Conservation (phyloP, 2,113 vertebrate species). For the Pteropus alecto region DNA sequence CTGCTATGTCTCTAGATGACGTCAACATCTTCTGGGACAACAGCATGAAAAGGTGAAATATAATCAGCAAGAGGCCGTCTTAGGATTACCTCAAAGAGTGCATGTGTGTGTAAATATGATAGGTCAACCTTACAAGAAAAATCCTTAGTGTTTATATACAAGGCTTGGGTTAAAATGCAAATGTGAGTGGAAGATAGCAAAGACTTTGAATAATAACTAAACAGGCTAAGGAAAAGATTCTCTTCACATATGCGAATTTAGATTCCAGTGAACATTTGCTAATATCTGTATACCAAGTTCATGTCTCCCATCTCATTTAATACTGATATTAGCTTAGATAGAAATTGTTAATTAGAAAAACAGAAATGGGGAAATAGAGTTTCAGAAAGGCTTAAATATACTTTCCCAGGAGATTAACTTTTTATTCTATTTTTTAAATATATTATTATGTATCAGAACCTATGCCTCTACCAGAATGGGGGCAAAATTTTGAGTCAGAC, state of each 20-base stretch:
- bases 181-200: background rate
- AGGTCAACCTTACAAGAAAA: background rate
- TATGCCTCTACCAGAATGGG: background rate
- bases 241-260: background rate
- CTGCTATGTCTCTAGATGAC: constrained; percentile 59
- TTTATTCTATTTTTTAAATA: background rate
- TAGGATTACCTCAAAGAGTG: constrained; percentile 50
- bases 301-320: background rate
- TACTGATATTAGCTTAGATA: background rate
- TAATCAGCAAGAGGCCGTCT: constrained; percentile 32
- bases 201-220: background rate
- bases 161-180: constrained; percentile 6
- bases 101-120: background rate
- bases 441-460: background rate
- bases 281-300: background rate
- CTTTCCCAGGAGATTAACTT: background rate
- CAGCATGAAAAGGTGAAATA: constrained; percentile 57
- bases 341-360: background rate
- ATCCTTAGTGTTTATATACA: background rate
- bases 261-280: background rate
- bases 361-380: background rate
- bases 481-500: background rate
- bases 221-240: background rate
- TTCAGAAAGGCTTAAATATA: background rate
- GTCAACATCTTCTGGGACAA: constrained; percentile 63